These are phyloP conservation scores for Tetramorium parvispinum DNA, from an alignment of 1,140 invertebrate genomes.

Conservation along the genomic window DNA sequence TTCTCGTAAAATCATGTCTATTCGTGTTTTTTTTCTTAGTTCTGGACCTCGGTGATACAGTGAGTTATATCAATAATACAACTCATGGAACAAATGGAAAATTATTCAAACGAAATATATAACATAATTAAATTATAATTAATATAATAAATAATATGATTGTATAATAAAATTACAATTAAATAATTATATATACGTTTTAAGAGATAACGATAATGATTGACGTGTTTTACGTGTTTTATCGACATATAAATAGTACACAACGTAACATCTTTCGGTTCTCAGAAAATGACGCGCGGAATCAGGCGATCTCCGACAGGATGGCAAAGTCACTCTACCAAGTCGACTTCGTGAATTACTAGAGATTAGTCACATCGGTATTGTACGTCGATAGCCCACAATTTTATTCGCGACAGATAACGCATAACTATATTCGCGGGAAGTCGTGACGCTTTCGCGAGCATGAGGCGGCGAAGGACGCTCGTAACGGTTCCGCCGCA, in stretches of 20 bases:
- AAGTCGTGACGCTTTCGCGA: slow-evolving; percentile 6
- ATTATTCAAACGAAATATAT: neutral
- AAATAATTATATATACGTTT: neutral
- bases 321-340: neutral
- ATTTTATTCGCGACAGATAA: slow-evolving; percentile 28
- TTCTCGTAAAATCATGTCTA: neutral
- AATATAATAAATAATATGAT: too few species aligned
- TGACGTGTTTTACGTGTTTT: neutral
- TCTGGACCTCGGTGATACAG: neutral
- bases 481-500: neutral
- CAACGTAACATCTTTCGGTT: neutral
- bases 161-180: too few species aligned
- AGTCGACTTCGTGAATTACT: neutral
- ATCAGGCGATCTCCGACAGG: neutral
- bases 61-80: neutral
- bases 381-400: neutral
- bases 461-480: slow-evolving; percentile 33
- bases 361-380: neutral
- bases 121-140: neutral
- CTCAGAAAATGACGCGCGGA: neutral
- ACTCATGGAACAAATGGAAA: neutral
- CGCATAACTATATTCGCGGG: too few species aligned
- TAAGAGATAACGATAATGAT: neutral
- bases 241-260: neutral
- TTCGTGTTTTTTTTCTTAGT: neutral